Evolutionary conservation across 2,888 invertebrate species (phyloP), one percentile per base, ranked within the genome.

Genomic region (Microctonus hyperodae): DNA sequence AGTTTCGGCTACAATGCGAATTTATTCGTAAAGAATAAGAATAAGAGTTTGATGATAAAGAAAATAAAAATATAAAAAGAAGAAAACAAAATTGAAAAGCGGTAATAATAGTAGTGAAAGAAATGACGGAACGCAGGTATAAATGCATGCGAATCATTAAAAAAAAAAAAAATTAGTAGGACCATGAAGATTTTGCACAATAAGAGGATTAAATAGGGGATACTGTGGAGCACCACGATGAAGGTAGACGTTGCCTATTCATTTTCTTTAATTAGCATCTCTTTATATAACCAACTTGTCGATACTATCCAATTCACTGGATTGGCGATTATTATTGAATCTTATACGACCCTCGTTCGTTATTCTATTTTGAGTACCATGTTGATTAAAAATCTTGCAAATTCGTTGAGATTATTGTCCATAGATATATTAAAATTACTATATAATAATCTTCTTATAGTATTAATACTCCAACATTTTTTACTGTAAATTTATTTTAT

Each of bases 21-120:
- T 75, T 76, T 76, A 72, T 74, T 74, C 71, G 60, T 68, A 56
- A 68, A 70, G 74, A 73, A 73, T 72, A 73, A 73, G 70, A 74
- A 75, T 74, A 72, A 69, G 40, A 58, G 56, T 22, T 37, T 48
- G 55, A 55, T 25, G 16, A 31, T n/a, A 33, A 31, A 11, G n/a
- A n/a, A n/a, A n/a, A n/a, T n/a, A n/a, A n/a, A n/a, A n/a, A n/a
- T 28, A 9, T 28, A n/a, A 25, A 22, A 73, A 68, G 66, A 62
- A 68, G 58, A 67, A 70, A 40, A 58, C 23, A 55, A 53, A 55
- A 44, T 44, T 44, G 25, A 16, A 16, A 44, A 16, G 44, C 7
- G 16, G 1, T 44, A 44, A 37, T 37, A 37, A 37, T n/a, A 37
- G 37, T 16, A 9, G 20, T 44, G 16, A 44, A 40, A 44, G 44